Base-by-base conservation (phyloP, 2,888 invertebrate genomes). In the Leptothorax acervorum region DNA sequence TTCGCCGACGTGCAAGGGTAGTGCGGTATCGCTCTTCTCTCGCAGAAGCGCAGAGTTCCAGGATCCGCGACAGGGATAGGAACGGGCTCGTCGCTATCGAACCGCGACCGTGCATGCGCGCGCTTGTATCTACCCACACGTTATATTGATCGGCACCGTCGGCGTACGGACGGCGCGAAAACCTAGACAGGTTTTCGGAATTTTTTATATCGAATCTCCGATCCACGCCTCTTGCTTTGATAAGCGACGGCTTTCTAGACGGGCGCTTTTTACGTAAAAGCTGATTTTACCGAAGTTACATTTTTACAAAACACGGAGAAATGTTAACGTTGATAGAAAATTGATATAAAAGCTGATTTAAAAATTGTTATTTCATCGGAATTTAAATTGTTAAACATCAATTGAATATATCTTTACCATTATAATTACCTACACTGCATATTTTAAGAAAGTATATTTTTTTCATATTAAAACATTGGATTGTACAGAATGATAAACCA, bases 71-170 rank as follows among this genome's bases (percentile, higher is more conserved):
- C 35, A 35, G 62, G 62, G 15, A 74, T 15, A 35, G 31, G n/a
- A n/a, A 78, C 53, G 73, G 76, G 70, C 81, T 53, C 35, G 68
- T 48, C 65, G 75, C 87, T 89, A 90, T 90, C 55, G 90, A 90
- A 82, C 88, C 75, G 76, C 66, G 42, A 60, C 53, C 15, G 83
- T 78, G 53, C 84, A 85, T 88, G 89, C 88, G 88, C 86, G 76
- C 81, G 82, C 82, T 86, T 78, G 62, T 84, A 15, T 11, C 83
- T 55, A 66, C 53, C 57, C 18, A 31, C 51, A 75, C 62, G 42
- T 45, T 60, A 81, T 89, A 90, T 90, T 87, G 90, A 90, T 89
- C 86, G 84, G 51, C 75, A 66, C 71, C 15, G 11, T 31, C 31
- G 23, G 18, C 53, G 35, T n/a, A 35, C 55, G 23, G 57, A 79